These are phyloP conservation scores for Lanistes nyassanus DNA, from an alignment of 1,140 invertebrate genomes.

Conservation along the genomic window DNA sequence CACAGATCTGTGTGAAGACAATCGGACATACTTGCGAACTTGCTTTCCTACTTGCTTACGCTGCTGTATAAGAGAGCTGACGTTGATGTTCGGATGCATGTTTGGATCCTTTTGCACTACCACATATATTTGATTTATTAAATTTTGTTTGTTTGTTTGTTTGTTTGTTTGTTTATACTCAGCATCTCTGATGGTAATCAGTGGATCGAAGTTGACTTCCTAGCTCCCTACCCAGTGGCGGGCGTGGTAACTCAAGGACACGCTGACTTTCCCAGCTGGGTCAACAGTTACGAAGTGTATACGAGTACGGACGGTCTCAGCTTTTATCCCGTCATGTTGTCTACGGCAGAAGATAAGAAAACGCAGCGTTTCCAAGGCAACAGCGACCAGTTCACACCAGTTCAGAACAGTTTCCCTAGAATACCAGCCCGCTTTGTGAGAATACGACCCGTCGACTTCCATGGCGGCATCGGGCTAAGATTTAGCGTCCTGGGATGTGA, in stretches of 20 bases:
- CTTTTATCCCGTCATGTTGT: slow-evolving; percentile 35
- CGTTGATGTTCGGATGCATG: too few relatives aligned
- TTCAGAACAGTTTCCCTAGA: slow-evolving; percentile 40
- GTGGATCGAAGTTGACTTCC: slow-evolving; percentile 73
- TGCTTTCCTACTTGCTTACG: too few relatives aligned
- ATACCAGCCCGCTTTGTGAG: slow-evolving; percentile 49
- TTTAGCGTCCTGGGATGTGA: slow-evolving; percentile 52
- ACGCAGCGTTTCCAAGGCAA: slow-evolving; percentile 47
- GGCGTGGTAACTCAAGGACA: slow-evolving; percentile 78
- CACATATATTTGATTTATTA: too few relatives aligned
- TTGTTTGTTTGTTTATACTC: slow-evolving; percentile 7
- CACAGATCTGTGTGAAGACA: too few relatives aligned
- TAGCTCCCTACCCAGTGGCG: slow-evolving; percentile 78
- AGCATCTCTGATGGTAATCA: slow-evolving; percentile 44
- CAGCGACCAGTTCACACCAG: slow-evolving; percentile 47
- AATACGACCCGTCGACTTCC: slow-evolving; percentile 49
- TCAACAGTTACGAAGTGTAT: slow-evolving; percentile 76
- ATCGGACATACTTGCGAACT: too few relatives aligned
- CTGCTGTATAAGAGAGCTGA: too few relatives aligned
- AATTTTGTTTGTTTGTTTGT: too few relatives aligned
- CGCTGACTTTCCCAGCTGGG: slow-evolving; percentile 71
- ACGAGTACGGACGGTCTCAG: slow-evolving; percentile 50
- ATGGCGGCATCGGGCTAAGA: slow-evolving; percentile 42
- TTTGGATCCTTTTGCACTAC: too few relatives aligned
- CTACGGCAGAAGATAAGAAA: slow-evolving; percentile 1